Base-by-base conservation (phyloP, 2,888 invertebrate genomes). In the Leucozona laternaria region DNA sequence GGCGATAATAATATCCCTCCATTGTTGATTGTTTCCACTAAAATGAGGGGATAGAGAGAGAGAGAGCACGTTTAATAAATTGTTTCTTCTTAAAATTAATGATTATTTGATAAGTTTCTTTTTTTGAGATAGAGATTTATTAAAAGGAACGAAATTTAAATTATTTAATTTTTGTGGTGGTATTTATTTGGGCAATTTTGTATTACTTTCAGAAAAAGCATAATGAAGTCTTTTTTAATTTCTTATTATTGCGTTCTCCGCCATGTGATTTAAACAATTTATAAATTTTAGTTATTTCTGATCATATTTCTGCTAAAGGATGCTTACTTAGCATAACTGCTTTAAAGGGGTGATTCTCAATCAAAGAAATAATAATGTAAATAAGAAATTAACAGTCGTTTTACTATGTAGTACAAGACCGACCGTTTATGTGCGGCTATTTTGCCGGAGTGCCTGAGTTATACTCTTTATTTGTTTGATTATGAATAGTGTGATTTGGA, bases 1-100 rank as follows among this genome's bases (percentile, higher is more conserved):
- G 96, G 96, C 77, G 96, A 95, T 89, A 96, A 95, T 89, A 95
- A 93, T 89, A 96, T 94, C 90, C 95, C 94, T 90, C 96, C 96
- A 95, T 96, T 96, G 92, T 96, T 96, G 88, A 96, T 93, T 73
- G 92, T 91, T 90, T 93, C 93, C 90, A 93, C 93, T 93, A 89
- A n/a, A 89, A 89, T 75, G 55, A 34, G 37, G 48, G 64, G 31
- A 22, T 72, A 55, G 58, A 79, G 22, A 31, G 11, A 15, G 11
- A 55, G 58, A 79, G 22, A 31, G 11, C 13, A 10, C 15, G 48
- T 37, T 34, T 11, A 48, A 15, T 17, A 17, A 66, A 55, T 20
- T 40, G 31, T 10, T 15, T 53, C 7, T 45, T 43, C 15, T 62
- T 40, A 8, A 5, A 8, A 20, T 48, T 4, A 11, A 43, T 40